A percentile compares a stretch with the other conserved stretches of the same genome.
phyloP scores from a whole-genome alignment of 2,113 vertebrate genomes.

The Mus spicilegus region DNA sequence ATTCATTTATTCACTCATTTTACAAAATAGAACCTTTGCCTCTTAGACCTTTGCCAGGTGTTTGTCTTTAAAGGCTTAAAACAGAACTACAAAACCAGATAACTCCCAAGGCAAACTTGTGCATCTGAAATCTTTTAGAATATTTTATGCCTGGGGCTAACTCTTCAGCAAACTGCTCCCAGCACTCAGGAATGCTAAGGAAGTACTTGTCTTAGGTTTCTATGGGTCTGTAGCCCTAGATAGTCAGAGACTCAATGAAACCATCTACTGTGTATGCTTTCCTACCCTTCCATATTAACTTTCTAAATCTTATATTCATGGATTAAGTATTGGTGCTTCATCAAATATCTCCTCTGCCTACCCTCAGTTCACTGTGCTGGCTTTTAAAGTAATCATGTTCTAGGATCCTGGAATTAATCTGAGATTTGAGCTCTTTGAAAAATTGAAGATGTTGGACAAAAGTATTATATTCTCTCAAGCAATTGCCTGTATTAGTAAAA shows the following conservation, averaged over 20 bases:
- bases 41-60: not conserved
- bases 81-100: not conserved
- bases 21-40: not conserved
- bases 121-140: not conserved
- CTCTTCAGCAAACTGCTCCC: not conserved
- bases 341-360: not conserved
- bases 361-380: not conserved
- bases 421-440: constrained; percentile 8
- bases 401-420: not conserved
- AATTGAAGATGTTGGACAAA: not conserved
- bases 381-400: not conserved
- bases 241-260: not conserved
- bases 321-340: not conserved
- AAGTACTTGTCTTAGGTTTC: not conserved
- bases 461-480: not conserved
- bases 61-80: constrained; percentile 22
- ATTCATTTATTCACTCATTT: not conserved
- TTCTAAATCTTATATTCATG: not conserved
- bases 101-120: not conserved
- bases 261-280: not conserved
- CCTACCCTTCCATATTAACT: not conserved
- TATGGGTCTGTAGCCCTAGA: not conserved
- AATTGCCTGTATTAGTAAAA: not conserved
- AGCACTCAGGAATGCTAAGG: not conserved
- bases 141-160: not conserved